Conservation (phyloP, 2,113 vertebrate genomes). For the Tauraco erythrolophus region DNA sequence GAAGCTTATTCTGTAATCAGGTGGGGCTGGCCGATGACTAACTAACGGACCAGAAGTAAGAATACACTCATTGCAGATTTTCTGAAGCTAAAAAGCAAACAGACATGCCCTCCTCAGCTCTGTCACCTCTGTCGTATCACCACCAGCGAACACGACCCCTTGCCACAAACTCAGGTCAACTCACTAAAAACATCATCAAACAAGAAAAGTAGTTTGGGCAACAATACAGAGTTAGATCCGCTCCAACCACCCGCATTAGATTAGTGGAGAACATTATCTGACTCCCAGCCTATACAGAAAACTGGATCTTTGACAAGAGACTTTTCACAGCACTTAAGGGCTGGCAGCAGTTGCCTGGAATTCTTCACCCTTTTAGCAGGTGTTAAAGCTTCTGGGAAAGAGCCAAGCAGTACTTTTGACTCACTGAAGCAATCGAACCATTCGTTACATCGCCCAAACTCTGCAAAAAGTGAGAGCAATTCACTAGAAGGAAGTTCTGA, state of each 20-base stretch:
- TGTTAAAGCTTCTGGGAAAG: slow-evolving; percentile 46
- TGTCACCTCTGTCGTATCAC: background rate
- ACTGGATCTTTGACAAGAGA: slow-evolving; percentile 35
- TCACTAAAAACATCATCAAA: background rate
- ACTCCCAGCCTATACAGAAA: background rate
- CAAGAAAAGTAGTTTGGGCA: background rate
- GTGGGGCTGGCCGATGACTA: background rate
- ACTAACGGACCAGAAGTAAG: background rate
- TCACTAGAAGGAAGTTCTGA: background rate
- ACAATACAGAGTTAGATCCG: background rate
- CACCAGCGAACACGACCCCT: background rate
- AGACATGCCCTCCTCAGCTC: background rate
- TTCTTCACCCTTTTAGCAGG: slow-evolving; percentile 55
- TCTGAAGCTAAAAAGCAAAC: background rate
- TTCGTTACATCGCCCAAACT: background rate
- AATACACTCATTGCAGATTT: background rate
- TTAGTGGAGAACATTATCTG: background rate
- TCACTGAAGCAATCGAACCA: background rate
- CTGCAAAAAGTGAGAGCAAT: background rate
- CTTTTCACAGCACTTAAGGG: slow-evolving; percentile 28
- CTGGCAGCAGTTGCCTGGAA: slow-evolving; percentile 42
- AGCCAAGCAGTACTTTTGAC: slow-evolving; percentile 20
- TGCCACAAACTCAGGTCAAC: background rate
- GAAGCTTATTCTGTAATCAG: background rate
- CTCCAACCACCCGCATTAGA: background rate